Conservation (phyloP, 2,888 invertebrate genomes). For the Cheiracanthium punctorium region DNA sequence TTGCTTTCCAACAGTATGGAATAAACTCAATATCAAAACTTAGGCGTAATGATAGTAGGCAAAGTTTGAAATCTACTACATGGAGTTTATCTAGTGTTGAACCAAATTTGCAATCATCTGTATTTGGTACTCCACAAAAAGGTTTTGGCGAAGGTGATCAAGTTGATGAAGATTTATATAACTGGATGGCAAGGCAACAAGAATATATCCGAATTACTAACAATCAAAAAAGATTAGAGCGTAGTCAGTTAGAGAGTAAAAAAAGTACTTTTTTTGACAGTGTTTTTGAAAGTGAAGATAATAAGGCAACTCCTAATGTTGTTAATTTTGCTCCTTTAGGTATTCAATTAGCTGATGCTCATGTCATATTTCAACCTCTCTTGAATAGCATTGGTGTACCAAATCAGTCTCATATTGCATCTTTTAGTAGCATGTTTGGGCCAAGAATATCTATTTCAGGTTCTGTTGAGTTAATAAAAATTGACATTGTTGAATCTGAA, state of each 20-base stretch:
- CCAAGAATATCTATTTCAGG: conserved; percentile 82
- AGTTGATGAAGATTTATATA: conserved; percentile 89
- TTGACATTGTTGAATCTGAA: conserved; percentile 96
- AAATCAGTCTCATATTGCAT: conserved; percentile 77
- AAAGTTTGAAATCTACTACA: conserved; percentile 75
- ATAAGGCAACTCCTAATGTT: conserved; percentile 72
- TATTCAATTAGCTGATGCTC: conserved; percentile 86
- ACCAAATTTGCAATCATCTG: conserved; percentile 73
- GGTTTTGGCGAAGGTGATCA: conserved; percentile 72
- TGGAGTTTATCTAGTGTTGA: conserved; percentile 73
- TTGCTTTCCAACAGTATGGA: conserved; percentile 70
- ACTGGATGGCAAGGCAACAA: conserved; percentile 97
- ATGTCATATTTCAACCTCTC: conserved; percentile 94
- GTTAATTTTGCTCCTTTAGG: conserved; percentile 73
- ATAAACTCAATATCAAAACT: conserved; percentile 67
- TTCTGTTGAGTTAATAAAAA: conserved; percentile 89
- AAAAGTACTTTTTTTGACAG: conserved; percentile 74
- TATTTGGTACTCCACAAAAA: conserved; percentile 72
- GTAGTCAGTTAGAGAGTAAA: conserved; percentile 74
- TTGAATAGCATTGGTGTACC: conserved; percentile 91
- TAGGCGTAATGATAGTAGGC: conserved; percentile 74
- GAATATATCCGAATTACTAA: conserved; percentile 78
- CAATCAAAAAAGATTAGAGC: conserved; percentile 73
- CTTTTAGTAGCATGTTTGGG: conserved; percentile 86
- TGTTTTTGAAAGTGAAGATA: conserved; percentile 72